These are phyloP conservation scores for Andrena dorsata DNA, from an alignment of 2,888 invertebrate genomes.

Conservation along the genomic window DNA sequence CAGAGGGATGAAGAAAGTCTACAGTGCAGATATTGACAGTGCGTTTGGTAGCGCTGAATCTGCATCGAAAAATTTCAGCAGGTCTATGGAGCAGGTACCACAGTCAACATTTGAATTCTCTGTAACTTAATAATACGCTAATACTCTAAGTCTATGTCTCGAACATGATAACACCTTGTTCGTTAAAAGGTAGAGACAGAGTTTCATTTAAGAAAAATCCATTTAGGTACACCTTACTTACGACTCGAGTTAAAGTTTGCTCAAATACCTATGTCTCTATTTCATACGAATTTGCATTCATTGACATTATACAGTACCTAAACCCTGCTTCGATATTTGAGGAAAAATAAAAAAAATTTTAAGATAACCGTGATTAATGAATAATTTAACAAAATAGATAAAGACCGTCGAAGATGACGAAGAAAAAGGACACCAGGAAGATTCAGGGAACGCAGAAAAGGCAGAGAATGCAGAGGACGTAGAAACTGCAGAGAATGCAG, in stretches of 20 bases:
- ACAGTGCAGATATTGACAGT: slow-evolving; percentile 83
- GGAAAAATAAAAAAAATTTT: slow-evolving; percentile 43
- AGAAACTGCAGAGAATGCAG: slow-evolving; percentile 49
- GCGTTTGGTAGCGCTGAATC: slow-evolving; percentile 80
- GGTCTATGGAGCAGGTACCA: slow-evolving; percentile 63
- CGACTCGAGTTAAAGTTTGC: no score
- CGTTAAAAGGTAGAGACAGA: no score
- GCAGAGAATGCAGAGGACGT: slow-evolving; percentile 47
- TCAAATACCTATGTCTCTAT: no score
- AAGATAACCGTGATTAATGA: slow-evolving; percentile 68
- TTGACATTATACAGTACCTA: no score
- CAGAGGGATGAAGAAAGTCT: slow-evolving; percentile 86
- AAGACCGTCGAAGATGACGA: slow-evolving; percentile 75
- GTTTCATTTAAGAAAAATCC: no score
- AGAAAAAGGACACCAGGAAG: slow-evolving; percentile 57
- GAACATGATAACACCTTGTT: no score
- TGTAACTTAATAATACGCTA: background rate
- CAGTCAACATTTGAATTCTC: background rate
- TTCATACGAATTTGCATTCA: no score
- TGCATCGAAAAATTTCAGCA: slow-evolving; percentile 58
- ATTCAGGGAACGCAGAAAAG: slow-evolving; percentile 59
- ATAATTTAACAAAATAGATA: slow-evolving; percentile 76
- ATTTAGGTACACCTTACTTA: no score
- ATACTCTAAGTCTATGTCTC: no score
- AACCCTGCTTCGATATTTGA: no score